Evolutionary conservation across 2,888 invertebrate genomes (phyloP).

Genomic region (Lacanobia oleracea): DNA sequence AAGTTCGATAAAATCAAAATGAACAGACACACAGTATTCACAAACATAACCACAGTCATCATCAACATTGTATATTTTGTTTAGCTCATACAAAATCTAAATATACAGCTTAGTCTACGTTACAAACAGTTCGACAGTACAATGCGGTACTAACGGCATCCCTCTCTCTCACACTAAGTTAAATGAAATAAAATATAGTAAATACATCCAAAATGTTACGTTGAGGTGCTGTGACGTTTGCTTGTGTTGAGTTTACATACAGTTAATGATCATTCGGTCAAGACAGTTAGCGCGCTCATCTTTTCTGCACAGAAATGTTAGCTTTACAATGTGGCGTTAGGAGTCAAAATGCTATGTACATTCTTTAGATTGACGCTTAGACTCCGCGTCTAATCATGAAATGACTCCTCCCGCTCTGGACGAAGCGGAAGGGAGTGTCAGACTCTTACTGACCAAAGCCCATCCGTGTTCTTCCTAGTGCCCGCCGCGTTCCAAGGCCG

Average conservation of each 20-base stretch:
- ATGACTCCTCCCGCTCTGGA: too few species aligned
- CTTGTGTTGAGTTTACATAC: slow-evolving; percentile 39
- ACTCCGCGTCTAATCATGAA: neutral
- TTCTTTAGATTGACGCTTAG: neutral
- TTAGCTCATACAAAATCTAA: slow-evolving; percentile 89
- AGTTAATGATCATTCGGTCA: neutral
- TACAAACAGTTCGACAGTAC: slow-evolving; percentile 80
- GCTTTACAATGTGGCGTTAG: neutral
- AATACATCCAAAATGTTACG: slow-evolving; percentile 81
- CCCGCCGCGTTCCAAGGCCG: too few species aligned
- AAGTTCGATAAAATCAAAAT: slow-evolving; percentile 29
- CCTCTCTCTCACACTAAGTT: slow-evolving; percentile 59
- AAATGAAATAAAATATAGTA: slow-evolving; percentile 76
- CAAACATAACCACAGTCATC: slow-evolving; percentile 65
- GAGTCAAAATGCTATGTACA: neutral
- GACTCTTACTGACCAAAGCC: too few species aligned
- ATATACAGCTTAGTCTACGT: slow-evolving; percentile 78
- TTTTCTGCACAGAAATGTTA: neutral
- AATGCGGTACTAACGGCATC: slow-evolving; percentile 65
- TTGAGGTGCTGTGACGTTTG: slow-evolving; percentile 44
- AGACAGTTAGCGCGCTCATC: neutral
- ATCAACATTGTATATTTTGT: slow-evolving; percentile 85
- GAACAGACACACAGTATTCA: slow-evolving; percentile 56
- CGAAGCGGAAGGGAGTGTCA: too few species aligned
- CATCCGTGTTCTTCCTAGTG: too few species aligned